These are phyloP conservation scores for Centropus unirufus DNA, from an alignment of 2,113 vertebrate genomes.

Conservation along the genomic window DNA sequence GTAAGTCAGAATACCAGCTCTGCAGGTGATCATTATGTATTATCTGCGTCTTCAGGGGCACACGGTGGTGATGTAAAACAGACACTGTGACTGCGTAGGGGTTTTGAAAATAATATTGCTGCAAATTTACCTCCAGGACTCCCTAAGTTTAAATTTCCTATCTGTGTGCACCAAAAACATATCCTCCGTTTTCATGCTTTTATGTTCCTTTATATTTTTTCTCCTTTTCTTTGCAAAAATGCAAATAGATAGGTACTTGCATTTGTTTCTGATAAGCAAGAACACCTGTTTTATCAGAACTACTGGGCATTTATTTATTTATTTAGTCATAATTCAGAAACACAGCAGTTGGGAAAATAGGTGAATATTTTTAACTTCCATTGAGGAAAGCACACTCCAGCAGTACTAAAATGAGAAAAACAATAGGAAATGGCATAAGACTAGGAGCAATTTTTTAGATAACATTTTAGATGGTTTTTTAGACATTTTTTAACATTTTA, in stretches of 20 bases:
- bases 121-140: not conserved
- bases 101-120: not conserved
- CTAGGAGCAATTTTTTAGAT: not conserved
- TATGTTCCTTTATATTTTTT: not conserved
- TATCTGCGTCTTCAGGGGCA: not conserved
- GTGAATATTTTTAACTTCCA: not conserved
- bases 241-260: not conserved
- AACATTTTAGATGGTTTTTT: too few species aligned
- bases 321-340: not conserved
- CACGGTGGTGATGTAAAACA: not conserved
- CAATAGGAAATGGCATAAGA: not conserved
- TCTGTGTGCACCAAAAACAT: not conserved
- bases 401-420: not conserved
- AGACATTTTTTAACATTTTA: too few species aligned
- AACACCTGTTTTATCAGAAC: not conserved
- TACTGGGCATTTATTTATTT: not conserved
- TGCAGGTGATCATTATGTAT: not conserved
- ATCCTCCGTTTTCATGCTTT: not conserved
- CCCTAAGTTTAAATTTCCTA: not conserved
- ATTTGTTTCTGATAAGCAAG: not conserved
- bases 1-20: not conserved
- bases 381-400: not conserved
- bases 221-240: not conserved
- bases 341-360: not conserved
- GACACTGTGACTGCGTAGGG: too few species aligned